These are phyloP conservation scores for Motacilla tschutschensis DNA, from an alignment of 2,113 vertebrate genomes.

Conservation along the genomic window DNA sequence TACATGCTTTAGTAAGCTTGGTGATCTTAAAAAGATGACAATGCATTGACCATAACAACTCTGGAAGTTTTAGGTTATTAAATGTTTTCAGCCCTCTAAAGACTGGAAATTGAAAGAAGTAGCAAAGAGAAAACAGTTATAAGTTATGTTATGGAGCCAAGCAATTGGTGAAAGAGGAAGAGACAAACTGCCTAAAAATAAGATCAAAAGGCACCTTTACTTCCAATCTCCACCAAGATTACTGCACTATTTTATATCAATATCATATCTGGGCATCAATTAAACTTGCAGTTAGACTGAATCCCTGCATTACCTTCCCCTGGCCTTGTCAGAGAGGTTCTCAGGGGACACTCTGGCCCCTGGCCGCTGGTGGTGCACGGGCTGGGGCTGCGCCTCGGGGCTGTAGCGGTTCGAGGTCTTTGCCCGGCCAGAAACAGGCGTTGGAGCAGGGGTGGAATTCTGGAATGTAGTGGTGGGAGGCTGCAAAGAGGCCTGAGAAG, in stretches of 20 bases:
- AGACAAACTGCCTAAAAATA: neutral
- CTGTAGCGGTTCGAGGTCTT: slow-evolving; percentile 90
- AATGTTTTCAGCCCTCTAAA: neutral
- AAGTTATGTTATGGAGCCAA: neutral
- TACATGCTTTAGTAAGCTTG: neutral
- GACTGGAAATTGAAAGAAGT: neutral
- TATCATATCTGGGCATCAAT: neutral
- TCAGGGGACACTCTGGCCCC: slow-evolving; percentile 91
- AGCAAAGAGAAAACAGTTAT: neutral
- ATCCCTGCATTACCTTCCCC: slow-evolving; percentile 79
- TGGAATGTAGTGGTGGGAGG: slow-evolving; percentile 89
- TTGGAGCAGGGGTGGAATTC: slow-evolving; percentile 73
- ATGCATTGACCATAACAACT: neutral
- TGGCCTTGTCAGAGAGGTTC: slow-evolving; percentile 85
- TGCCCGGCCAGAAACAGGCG: slow-evolving; percentile 67
- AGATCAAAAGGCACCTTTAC: neutral
- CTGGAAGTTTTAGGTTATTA: neutral
- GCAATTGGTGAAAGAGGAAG: neutral
- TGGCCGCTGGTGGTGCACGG: slow-evolving; percentile 83
- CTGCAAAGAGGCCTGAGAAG: slow-evolving; percentile 72
- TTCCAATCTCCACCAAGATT: neutral
- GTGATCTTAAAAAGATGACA: neutral
- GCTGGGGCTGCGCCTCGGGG: slow-evolving; percentile 84
- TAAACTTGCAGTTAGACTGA: neutral
- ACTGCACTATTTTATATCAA: neutral